Evolutionary conservation across 2,888 invertebrate genomes (phyloP).

Genomic region (Andrena chrysosceles): DNA sequence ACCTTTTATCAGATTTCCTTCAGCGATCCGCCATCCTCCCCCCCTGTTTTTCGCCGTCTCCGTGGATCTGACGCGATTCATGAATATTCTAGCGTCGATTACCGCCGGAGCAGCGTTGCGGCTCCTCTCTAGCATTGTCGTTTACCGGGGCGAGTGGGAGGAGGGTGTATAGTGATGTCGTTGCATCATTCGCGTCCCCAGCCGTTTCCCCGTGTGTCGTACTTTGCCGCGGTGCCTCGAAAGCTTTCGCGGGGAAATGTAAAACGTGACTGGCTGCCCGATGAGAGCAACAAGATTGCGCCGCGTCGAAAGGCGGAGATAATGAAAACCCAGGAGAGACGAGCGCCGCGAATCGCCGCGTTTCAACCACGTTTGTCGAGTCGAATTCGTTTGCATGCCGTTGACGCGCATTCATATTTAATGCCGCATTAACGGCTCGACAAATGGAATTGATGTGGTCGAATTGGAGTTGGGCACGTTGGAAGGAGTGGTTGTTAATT

Average conservation of each 20-base stretch:
- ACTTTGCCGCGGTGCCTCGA: background rate
- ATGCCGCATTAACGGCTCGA: background rate
- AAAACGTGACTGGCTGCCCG: conserved; percentile 49
- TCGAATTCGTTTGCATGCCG: background rate
- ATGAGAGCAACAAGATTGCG: conserved; percentile 36
- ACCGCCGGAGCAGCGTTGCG: conserved; percentile 56
- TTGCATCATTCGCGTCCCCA: conserved; percentile 53
- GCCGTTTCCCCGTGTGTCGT: conserved; percentile 27
- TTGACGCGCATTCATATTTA: background rate
- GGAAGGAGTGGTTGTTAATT: too few species aligned
- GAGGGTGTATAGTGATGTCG: conserved; percentile 51
- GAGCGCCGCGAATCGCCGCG: background rate
- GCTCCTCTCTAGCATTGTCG: conserved; percentile 66
- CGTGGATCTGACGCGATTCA: conserved; percentile 60
- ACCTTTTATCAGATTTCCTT: conserved; percentile 62
- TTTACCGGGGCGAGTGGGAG: conserved; percentile 50
- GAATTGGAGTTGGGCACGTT: background rate
- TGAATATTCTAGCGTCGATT: conserved; percentile 79
- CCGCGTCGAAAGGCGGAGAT: conserved; percentile 25
- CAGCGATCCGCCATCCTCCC: background rate
- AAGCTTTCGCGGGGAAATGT: conserved; percentile 51
- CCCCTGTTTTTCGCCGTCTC: conserved; percentile 41
- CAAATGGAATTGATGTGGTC: background rate
- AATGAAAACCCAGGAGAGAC: conserved; percentile 20
- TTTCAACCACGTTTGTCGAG: background rate